Evolutionary conservation across 2,113 vertebrate genomes (phyloP), one percentile per base, ranked within the genome.

Genomic region (Osmerus mordax): DNA sequence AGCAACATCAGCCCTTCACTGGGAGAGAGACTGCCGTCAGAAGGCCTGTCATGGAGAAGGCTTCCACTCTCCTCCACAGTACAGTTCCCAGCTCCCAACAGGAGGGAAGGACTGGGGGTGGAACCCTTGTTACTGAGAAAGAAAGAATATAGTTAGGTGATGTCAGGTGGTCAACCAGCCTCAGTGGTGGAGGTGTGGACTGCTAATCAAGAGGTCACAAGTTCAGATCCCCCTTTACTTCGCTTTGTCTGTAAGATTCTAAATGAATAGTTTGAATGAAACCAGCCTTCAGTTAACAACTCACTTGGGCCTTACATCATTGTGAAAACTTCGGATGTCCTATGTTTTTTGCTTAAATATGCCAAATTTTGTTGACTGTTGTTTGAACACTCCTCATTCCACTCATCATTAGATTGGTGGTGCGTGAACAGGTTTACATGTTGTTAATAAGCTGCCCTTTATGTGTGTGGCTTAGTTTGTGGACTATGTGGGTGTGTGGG

Each of bases 1-100:
- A 76, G 63, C 3, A 58, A 75, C 61, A 67, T 69, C 66, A 32
- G 59, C 23, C 60, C 59, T 62, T 81, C 19, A 54, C 81, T 73
- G 68, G 69, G 29, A 25, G 53, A 28, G 25, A 28, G 25, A 28
- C 25, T 28, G 25, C 25, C 2, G 25, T 28, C 3, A 28, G 25
- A 23, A 23, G 23, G 23, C 23, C 2, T 23, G 23, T 23, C 23
- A 1, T 23, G 23, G 23, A 23, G 23, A 2, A 1, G 23, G 23
- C 23, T 23, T 23, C 23, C 23, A 23, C 23, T 23, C 23, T 2
- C 21, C 21, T 21, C 21, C 21, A 21, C 21, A 21, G 21, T 21
- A 21, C 21, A 21, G 21, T 21, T 23, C 23, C 23, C 23, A 23
- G 23, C 23, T 23, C 23, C 23, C 23, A 23, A 2, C 23, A 23